A percentile compares a stretch with the other conserved stretches of the same genome.
phyloP scores from a whole-genome alignment of 2,888 invertebrate species.

The Oxytorus armatus region DNA sequence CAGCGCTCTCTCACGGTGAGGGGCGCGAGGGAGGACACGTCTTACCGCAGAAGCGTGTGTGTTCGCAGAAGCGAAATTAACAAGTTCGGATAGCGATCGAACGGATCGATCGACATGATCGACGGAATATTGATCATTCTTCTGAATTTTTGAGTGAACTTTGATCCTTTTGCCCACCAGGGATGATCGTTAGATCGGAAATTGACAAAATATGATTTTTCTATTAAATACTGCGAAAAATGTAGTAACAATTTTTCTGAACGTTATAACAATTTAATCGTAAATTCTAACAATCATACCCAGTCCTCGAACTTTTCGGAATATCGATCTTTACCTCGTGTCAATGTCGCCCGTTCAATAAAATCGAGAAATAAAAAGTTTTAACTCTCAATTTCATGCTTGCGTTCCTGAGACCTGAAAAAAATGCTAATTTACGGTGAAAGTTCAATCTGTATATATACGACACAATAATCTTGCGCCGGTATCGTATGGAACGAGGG shows the following conservation, averaged over 20 bases:
- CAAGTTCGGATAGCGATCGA: constrained; percentile 33
- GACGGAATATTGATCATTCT: constrained; percentile 5
- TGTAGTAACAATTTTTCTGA: neutral
- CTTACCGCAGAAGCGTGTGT: constrained; percentile 5
- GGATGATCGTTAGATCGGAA: neutral
- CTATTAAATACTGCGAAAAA: neutral
- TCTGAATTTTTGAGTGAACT: neutral
- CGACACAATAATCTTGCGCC: constrained; percentile 13
- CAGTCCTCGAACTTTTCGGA: neutral
- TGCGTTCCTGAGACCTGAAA: neutral
- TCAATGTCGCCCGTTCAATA: neutral
- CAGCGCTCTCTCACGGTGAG: constrained; percentile 7
- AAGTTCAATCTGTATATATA: neutral
- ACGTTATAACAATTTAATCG: neutral
- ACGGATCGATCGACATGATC: constrained; percentile 22
- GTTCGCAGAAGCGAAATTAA: constrained; percentile 24
- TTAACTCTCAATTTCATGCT: neutral
- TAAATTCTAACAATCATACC: neutral
- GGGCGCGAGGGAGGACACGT: neutral
- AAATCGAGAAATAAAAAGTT: neutral
- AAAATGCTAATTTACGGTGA: neutral
- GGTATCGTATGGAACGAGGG: constrained; percentile 13
- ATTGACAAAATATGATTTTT: neutral
- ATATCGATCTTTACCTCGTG: neutral
- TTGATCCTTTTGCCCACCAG: neutral